Conservation (phyloP, 2,797 vertebrate genomes). For the Poecile montanus region DNA sequence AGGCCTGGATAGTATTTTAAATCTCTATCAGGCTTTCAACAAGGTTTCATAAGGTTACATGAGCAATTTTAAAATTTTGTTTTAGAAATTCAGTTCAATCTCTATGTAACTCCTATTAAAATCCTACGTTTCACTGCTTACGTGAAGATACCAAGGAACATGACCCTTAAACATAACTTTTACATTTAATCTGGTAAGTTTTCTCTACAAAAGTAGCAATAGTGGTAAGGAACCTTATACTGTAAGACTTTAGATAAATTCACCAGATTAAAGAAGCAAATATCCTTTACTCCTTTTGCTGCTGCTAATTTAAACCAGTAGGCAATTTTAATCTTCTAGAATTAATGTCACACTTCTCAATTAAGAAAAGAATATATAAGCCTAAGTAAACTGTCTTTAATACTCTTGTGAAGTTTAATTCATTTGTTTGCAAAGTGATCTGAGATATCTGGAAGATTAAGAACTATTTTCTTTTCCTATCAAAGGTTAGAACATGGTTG, state of each 20-base stretch:
- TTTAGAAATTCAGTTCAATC: slow-evolving; percentile 8
- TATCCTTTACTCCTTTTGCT: background rate
- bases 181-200: background rate
- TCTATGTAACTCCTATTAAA: background rate
- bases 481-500: background rate
- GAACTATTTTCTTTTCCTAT: slow-evolving; percentile 4
- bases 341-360: background rate
- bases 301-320: background rate
- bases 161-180: background rate
- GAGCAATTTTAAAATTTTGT: background rate
- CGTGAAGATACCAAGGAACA: background rate
- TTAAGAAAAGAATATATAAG: background rate
- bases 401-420: background rate
- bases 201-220: background rate
- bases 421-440: slow-evolving; percentile 13
- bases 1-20: slow-evolving; percentile 9
- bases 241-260: background rate
- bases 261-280: background rate
- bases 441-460: background rate
- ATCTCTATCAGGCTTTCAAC: background rate
- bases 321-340: background rate
- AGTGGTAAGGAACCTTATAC: background rate
- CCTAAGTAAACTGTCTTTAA: background rate
- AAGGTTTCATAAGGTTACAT: background rate
- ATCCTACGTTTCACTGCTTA: background rate